Conservation (phyloP, 2,113 vertebrate species). For the Pelecanus crispus region DNA sequence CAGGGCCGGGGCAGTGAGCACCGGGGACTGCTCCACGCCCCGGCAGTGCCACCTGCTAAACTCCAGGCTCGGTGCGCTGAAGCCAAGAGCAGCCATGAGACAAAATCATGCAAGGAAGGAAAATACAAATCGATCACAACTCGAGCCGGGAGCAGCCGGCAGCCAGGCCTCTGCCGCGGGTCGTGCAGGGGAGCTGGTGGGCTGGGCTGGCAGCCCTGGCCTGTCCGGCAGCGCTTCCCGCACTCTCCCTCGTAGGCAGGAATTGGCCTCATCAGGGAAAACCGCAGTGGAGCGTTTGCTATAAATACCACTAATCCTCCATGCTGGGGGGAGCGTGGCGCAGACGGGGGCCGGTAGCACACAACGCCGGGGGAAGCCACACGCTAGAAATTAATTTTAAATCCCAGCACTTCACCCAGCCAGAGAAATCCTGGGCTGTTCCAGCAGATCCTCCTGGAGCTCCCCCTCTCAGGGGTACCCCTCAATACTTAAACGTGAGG, state of each 20-base stretch:
- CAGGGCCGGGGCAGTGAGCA: not conserved
- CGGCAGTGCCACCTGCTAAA: not conserved
- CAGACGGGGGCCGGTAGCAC: not conserved
- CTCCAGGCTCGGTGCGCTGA: accelerated
- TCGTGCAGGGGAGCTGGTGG: too few relatives aligned
- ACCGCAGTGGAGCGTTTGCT: not conserved
- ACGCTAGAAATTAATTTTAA: not conserved
- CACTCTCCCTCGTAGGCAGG: not conserved
- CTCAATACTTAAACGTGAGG: accelerated
- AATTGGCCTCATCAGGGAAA: not conserved
- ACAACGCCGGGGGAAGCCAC: not conserved
- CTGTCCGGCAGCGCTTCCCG: accelerated
- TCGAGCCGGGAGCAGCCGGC: not conserved
- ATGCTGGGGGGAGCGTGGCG: not conserved
- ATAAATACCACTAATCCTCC: not conserved
- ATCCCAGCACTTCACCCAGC: not conserved
- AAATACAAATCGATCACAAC: not conserved
- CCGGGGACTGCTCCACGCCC: not conserved
- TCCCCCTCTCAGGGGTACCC: not conserved
- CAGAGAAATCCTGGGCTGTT: not conserved
- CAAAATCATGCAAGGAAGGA: not conserved
- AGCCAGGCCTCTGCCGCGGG: accelerated
- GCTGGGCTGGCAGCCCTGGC: not conserved
- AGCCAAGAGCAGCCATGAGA: not conserved
- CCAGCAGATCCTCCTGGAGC: not conserved